Evolutionary conservation across 2,888 invertebrate genomes (phyloP), one percentile per base, ranked within the genome.

Genomic region (Caenorhabditis imperialis): DNA sequence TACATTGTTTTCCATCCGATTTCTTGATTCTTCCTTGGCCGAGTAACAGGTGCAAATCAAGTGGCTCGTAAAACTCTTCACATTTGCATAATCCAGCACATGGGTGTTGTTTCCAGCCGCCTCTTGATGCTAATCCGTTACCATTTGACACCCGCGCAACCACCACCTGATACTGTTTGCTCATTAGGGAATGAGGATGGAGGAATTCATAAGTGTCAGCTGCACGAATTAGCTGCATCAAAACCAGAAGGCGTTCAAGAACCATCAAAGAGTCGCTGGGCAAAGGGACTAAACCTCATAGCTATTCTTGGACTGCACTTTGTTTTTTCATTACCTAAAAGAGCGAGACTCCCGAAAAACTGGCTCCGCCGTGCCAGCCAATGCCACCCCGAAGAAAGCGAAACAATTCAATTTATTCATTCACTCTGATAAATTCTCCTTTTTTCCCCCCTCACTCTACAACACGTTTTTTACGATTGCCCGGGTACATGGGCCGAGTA

Each of bases 41-140:
- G 40, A 58, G 69, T 33, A 70, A 69, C 69, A 75, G 75, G 75
- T 75, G 75, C 75, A 70, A 61, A 53, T 63, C 42, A 58, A 69
- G 69, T 58, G 63, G 54, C 62, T 61, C 69, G 54, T 69, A 75
- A 75, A 69, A 75, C 75, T 75, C 75, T 75, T 75, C 58, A 75
- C 33, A 75, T 75, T 70, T 75, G 58, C 75, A 75, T 70, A 70
- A 63, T 57, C 42, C 58, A 38, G 45, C 70, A 54, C 50, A 18
- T 27, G 23, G n/a, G 33, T 35, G 2, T 20, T 42, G 51, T 25
- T 63, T 55, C 55, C 50, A 42, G 57, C 33, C 22, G 18, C 6
- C 44, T 65, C 45, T 48, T 71, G 55, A 40, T 30, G 23, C 40
- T 50, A 18, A 45, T 45, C 27, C 37, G 23, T 42, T 25, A 53